Percentiles rank a stretch among this genome's conserved stretches.
Evolutionary conservation across 2,888 invertebrate species (phyloP).

Genomic region (Zaprionus bogoriensis): DNA sequence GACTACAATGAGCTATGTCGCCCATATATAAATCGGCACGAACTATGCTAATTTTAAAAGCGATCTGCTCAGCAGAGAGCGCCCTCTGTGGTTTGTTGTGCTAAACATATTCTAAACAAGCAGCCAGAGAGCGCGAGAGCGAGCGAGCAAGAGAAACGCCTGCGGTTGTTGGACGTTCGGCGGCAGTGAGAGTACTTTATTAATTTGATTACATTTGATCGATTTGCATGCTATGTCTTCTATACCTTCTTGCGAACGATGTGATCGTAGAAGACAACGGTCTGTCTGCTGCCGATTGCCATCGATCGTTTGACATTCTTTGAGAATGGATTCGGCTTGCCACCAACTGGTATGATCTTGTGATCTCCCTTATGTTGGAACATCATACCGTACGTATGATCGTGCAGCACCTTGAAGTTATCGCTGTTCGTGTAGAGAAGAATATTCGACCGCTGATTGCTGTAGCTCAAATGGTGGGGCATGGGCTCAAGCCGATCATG

Average conservation of each 20-base stretch:
- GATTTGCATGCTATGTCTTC: slow-evolving; percentile 18
- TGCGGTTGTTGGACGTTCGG: slow-evolving; percentile 16
- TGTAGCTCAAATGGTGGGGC: slow-evolving; percentile 87
- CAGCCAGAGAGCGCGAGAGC: slow-evolving; percentile 4
- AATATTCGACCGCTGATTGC: slow-evolving; percentile 89
- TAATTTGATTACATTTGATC: slow-evolving; percentile 9
- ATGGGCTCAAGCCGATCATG: slow-evolving; percentile 87
- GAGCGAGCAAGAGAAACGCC: neutral
- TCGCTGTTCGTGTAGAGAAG: slow-evolving; percentile 88
- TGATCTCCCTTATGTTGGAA: slow-evolving; percentile 92
- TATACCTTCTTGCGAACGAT: slow-evolving; percentile 86
- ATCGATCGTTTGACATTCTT: slow-evolving; percentile 87
- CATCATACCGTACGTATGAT: slow-evolving; percentile 88
- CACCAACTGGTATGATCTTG: slow-evolving; percentile 89
- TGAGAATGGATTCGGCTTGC: slow-evolving; percentile 85
- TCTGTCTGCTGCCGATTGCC: slow-evolving; percentile 87
- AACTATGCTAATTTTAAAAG: slow-evolving; percentile 71
- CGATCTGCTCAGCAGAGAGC: slow-evolving; percentile 22
- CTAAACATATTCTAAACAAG: slow-evolving; percentile 78
- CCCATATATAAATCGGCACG: slow-evolving; percentile 18
- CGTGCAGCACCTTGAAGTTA: slow-evolving; percentile 90
- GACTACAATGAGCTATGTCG: slow-evolving; percentile 54
- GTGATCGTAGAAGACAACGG: slow-evolving; percentile 92
- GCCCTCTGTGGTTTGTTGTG: slow-evolving; percentile 73
- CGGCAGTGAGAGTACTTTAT: slow-evolving; percentile 20